Evolutionary conservation across 2,113 vertebrate species (phyloP).

Genomic region (Cnemophilus loriae): DNA sequence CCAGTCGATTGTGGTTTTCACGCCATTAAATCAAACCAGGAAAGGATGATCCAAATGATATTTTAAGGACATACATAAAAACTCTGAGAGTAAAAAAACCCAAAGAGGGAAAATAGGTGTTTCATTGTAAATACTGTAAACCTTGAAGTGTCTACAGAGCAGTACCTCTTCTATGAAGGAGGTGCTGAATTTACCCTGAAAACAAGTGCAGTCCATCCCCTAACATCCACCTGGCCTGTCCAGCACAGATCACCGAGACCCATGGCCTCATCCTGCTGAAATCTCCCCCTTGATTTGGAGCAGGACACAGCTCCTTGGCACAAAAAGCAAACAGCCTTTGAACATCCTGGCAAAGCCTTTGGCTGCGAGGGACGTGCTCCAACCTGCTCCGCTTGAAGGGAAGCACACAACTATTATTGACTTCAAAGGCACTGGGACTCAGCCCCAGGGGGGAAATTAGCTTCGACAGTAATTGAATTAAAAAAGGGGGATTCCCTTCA

Average conservation of each 20-base stretch:
- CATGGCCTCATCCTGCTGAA: not conserved
- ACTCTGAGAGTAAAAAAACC: not conserved
- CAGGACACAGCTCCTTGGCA: not conserved
- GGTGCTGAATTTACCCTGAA: not conserved
- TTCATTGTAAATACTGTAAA: not conserved
- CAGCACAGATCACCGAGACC: not conserved
- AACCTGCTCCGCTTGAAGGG: not conserved
- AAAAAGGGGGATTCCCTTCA: slow-evolving; percentile 35
- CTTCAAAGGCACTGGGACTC: slow-evolving; percentile 49
- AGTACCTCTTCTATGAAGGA: not conserved
- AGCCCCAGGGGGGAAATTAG: slow-evolving; percentile 32
- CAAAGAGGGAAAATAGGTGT: not conserved
- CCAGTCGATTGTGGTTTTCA: not conserved
- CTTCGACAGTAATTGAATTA: slow-evolving; percentile 37
- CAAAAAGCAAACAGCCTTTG: not conserved
- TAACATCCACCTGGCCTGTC: not conserved
- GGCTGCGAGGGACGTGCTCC: not conserved
- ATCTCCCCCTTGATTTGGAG: not conserved
- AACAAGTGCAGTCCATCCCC: not conserved
- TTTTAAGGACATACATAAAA: not conserved
- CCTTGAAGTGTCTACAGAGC: not conserved
- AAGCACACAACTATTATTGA: slow-evolving; percentile 8
- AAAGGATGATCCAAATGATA: not conserved
- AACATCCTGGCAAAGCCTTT: not conserved
- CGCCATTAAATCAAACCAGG: not conserved